A percentile compares a stretch with the other conserved stretches of the same genome.
Conservation (phyloP, 2,888 invertebrate genomes). For the Agrotis clavis region DNA sequence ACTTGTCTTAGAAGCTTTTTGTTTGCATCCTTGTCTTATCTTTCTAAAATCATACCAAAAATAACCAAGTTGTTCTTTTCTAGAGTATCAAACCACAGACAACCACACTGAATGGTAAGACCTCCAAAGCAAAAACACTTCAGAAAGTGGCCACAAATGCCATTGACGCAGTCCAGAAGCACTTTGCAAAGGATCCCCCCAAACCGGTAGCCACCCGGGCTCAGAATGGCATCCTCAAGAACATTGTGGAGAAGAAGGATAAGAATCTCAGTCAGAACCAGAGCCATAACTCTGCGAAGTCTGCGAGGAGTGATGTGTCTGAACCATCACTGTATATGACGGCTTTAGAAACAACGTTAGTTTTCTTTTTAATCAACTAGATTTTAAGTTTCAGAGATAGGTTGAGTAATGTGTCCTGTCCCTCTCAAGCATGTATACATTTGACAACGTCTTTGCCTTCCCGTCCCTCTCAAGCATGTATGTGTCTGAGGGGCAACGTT, state of each 20-base stretch:
- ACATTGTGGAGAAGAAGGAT: constrained; percentile 79
- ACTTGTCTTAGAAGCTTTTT: neutral
- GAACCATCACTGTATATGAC: constrained; percentile 95
- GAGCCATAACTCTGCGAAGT: constrained; percentile 83
- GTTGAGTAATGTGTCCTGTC: neutral
- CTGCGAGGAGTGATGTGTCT: constrained; percentile 92
- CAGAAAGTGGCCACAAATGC: constrained; percentile 84
- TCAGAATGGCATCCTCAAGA: constrained; percentile 87
- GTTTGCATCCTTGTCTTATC: neutral
- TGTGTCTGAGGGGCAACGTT: no score
- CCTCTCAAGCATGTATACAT: no score
- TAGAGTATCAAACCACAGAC: constrained; percentile 84
- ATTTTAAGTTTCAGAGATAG: neutral
- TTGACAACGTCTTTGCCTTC: no score
- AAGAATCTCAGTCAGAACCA: constrained; percentile 78
- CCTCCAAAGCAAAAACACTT: constrained; percentile 87
- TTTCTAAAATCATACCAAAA: neutral
- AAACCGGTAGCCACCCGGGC: constrained; percentile 80
- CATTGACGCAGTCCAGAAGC: constrained; percentile 84
- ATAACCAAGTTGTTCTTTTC: constrained; percentile 61
- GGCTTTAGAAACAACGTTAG: constrained; percentile 94
- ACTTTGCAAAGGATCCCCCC: constrained; percentile 83
- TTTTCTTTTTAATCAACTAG: constrained; percentile 59
- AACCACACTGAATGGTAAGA: constrained; percentile 79
- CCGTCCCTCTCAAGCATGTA: no score